phyloP scores from a whole-genome alignment of 2,888 invertebrate genomes.

The Napeogenes sylphis region DNA sequence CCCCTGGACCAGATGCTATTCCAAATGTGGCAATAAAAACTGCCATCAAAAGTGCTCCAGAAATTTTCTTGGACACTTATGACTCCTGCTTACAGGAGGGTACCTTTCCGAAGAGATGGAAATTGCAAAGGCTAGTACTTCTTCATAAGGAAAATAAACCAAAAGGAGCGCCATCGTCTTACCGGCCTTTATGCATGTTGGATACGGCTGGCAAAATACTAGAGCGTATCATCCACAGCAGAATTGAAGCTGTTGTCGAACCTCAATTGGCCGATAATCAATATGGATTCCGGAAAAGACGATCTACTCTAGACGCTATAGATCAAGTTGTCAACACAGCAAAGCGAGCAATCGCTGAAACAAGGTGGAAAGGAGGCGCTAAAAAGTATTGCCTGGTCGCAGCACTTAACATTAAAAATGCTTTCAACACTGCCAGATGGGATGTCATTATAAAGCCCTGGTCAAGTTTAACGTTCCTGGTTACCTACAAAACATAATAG shows the following conservation, averaged over 20 bases:
- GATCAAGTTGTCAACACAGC: conserved; percentile 3
- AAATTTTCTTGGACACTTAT: conserved; percentile 10
- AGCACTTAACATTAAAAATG: conserved; percentile 10
- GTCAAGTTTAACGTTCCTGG: too few relatives aligned
- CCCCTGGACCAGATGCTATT: conserved; percentile 11
- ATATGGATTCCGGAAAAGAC: conserved; percentile 7
- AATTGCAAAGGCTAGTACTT: conserved; percentile 11
- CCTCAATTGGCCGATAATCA: neutral
- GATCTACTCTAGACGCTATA: conserved; percentile 13
- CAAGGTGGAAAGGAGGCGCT: conserved; percentile 14
- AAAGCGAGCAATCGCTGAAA: conserved; percentile 1
- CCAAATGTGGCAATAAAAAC: conserved; percentile 15
- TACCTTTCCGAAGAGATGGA: conserved; percentile 7
- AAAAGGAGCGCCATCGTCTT: too few relatives aligned
- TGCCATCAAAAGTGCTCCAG: neutral
- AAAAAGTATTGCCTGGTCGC: conserved; percentile 14
- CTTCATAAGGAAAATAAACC: neutral
- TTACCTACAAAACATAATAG: too few relatives aligned
- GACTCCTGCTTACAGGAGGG: conserved; percentile 13
- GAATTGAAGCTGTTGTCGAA: conserved; percentile 12
- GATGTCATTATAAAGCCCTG: neutral
- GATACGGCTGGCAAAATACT: conserved; percentile 13
- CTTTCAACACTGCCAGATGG: neutral
- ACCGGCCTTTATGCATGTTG: conserved; percentile 2
- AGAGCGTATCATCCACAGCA: conserved; percentile 11